A percentile compares a stretch with the other conserved stretches of the same genome.
Evolutionary conservation across 2,888 invertebrate genomes (phyloP).

Genomic region (Acleris sparsana): DNA sequence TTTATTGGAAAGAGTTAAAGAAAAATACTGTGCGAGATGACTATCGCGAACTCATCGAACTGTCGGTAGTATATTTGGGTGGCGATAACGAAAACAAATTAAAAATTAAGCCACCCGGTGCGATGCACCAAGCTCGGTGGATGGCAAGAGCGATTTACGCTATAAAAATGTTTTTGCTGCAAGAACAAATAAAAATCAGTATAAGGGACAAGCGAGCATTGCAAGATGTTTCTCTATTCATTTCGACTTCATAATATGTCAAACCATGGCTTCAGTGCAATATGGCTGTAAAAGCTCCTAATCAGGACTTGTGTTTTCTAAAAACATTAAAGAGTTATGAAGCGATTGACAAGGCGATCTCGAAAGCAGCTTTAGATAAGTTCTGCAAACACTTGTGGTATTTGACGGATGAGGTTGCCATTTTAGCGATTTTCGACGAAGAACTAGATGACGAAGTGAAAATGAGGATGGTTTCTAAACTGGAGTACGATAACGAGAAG

Average conservation of each 20-base stretch:
- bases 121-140: slow-evolving; percentile 23
- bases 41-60: neutral
- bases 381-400: slow-evolving; percentile 28
- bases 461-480: too few relatives aligned
- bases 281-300: slow-evolving; percentile 37
- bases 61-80: too few relatives aligned
- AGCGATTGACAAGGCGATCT: slow-evolving; percentile 15
- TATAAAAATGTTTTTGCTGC: slow-evolving; percentile 32
- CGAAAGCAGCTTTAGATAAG: neutral
- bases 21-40: neutral
- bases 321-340: slow-evolving; percentile 36
- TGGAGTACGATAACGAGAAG: too few relatives aligned
- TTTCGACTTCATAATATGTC: too few relatives aligned
- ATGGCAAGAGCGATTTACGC: slow-evolving; percentile 35
- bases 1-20: neutral
- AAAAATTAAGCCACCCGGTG: too few relatives aligned
- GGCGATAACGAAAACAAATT: too few relatives aligned
- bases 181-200: neutral
- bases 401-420: slow-evolving; percentile 12
- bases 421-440: slow-evolving; percentile 3
- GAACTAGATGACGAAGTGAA: slow-evolving; percentile 4
- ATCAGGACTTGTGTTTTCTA: slow-evolving; percentile 38
- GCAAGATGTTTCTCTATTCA: too few relatives aligned
- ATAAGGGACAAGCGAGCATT: too few relatives aligned
- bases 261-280: slow-evolving; percentile 16